These are phyloP conservation scores for Tyrophagus putrescentiae DNA, from an alignment of 1,140 invertebrate species.

Conservation along the genomic window DNA sequence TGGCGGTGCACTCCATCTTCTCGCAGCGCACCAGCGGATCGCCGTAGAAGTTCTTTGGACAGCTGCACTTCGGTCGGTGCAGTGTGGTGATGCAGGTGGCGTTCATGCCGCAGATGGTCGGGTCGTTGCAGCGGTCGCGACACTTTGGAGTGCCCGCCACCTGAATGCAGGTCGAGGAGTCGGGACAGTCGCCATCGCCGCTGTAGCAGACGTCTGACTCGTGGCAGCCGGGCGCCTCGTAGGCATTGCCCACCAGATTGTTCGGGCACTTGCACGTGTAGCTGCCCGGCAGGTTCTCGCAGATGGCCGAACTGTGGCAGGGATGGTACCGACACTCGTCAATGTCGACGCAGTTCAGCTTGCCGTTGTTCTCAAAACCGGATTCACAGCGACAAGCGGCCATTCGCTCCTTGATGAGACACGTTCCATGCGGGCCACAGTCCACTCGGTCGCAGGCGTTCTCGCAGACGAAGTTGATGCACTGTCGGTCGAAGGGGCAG, in stretches of 20 bases:
- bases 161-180: constrained; percentile 47
- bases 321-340: constrained; percentile 28
- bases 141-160: constrained; percentile 32
- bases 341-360: constrained; percentile 27
- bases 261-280: constrained; percentile 34
- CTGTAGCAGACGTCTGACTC: constrained; percentile 42
- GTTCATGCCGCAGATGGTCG: constrained; percentile 56
- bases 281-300: constrained; percentile 51
- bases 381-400: constrained; percentile 28
- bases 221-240: constrained; percentile 30
- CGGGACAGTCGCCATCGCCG: constrained; percentile 51
- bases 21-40: constrained; percentile 44
- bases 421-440: constrained; percentile 29
- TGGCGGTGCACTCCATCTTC: constrained; percentile 55
- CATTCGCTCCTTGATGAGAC: constrained; percentile 27
- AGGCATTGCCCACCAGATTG: constrained; percentile 17
- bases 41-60: constrained; percentile 58
- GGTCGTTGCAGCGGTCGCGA: constrained; percentile 54
- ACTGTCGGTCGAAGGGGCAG: constrained; percentile 34
- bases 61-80: constrained; percentile 40
- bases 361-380: constrained; percentile 29
- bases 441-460: constrained; percentile 28
- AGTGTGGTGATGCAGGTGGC: constrained; percentile 54
- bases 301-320: constrained; percentile 55
- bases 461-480: constrained; percentile 29